A percentile compares a stretch with the other conserved stretches of the same genome.
These are phyloP conservation scores for Loxodonta africana DNA, from an alignment of 2,113 vertebrate species.

Conservation along the genomic window DNA sequence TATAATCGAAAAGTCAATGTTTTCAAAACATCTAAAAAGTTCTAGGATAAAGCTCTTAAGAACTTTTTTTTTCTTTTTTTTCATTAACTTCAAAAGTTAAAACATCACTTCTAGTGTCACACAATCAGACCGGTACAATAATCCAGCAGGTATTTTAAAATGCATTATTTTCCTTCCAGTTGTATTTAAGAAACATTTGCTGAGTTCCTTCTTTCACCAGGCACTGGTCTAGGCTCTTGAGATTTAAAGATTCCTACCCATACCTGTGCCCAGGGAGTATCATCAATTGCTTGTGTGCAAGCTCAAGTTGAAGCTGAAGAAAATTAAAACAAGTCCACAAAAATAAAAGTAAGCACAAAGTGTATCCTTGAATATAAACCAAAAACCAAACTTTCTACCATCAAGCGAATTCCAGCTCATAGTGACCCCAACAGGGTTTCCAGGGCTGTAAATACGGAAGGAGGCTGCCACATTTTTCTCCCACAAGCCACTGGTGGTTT, in stretches of 20 bases:
- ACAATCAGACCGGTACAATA: not conserved
- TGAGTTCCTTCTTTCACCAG: constrained; percentile 12
- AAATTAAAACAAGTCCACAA: too few species aligned
- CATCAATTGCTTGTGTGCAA: too few species aligned
- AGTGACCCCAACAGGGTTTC: too few species aligned
- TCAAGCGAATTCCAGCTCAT: too few species aligned
- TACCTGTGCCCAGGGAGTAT: not conserved
- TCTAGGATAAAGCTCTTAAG: constrained; percentile 29
- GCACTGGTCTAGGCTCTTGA: not conserved
- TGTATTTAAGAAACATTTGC: not conserved
- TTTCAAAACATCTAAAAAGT: constrained; percentile 46
- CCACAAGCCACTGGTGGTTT: too few species aligned
- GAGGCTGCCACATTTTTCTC: too few species aligned
- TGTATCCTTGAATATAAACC: too few species aligned
- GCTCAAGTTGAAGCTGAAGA: too few species aligned
- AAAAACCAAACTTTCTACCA: too few species aligned
- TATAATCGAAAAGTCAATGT: not conserved
- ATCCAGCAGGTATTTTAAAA: not conserved
- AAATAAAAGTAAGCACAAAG: too few species aligned
- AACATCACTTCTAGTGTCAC: constrained; percentile 36
- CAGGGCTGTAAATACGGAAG: too few species aligned
- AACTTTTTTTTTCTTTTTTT: not conserved
- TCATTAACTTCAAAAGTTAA: not conserved
- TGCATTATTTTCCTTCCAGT: not conserved
- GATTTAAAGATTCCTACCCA: not conserved